phyloP scores from a whole-genome alignment of 1,140 invertebrate genomes.

The Gerris buenoi region DNA sequence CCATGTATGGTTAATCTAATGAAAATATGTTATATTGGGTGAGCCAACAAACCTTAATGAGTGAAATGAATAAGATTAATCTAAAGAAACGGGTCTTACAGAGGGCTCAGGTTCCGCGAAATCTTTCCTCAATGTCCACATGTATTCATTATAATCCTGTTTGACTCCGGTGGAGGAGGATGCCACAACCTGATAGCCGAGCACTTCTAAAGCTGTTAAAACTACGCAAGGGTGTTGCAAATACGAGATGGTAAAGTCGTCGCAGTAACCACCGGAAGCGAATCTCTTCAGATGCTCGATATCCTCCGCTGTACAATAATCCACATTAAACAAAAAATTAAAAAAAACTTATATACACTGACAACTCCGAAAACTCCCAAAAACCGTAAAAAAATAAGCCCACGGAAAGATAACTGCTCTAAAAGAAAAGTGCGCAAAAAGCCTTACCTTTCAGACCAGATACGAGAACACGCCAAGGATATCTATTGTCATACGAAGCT shows the following conservation, averaged over 20 bases:
- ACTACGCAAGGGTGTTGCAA: conserved; percentile 72
- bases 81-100: conserved; percentile 1
- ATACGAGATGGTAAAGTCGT: conserved; percentile 64
- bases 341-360: background rate
- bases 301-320: conserved; percentile 45
- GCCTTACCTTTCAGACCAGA: conserved; percentile 60
- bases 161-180: conserved; percentile 69
- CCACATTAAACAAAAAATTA: background rate
- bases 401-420: too few species aligned
- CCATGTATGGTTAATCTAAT: too few species aligned
- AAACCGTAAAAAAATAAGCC: background rate
- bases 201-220: conserved; percentile 64
- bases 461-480: conserved; percentile 67
- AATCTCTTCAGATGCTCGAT: conserved; percentile 64
- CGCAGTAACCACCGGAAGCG: conserved; percentile 61
- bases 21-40: too few species aligned
- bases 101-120: conserved; percentile 58
- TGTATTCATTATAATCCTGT: conserved; percentile 74
- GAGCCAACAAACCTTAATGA: too few species aligned
- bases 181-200: conserved; percentile 71
- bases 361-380: background rate
- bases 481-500: conserved; percentile 64
- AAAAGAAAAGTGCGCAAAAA: too few species aligned
- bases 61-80: too few species aligned
- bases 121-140: conserved; percentile 83